These are phyloP conservation scores for Oryzias woworae DNA, from an alignment of 2,113 vertebrate species.

Conservation along the genomic window DNA sequence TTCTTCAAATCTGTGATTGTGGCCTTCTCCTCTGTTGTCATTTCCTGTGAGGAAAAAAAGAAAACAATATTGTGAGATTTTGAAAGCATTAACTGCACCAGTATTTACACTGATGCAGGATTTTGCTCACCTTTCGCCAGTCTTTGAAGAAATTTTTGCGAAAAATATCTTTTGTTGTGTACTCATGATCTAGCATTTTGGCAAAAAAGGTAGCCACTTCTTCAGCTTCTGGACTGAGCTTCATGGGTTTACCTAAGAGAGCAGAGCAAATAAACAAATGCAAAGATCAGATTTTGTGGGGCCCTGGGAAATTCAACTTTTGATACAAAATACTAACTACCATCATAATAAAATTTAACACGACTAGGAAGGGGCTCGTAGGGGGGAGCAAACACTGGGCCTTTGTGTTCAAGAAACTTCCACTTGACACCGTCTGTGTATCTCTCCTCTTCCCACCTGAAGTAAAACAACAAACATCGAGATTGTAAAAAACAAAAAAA, in stretches of 20 bases:
- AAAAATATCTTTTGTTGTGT: constrained; percentile 97
- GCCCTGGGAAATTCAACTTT: background rate
- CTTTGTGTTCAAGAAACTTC: constrained; percentile 98
- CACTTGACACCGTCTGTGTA: constrained; percentile 95
- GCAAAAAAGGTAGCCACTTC: constrained; percentile 97
- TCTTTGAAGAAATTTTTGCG: constrained; percentile 99
- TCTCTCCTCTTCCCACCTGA: constrained; percentile 98
- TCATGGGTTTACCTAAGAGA: constrained; percentile 87
- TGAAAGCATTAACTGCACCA: background rate
- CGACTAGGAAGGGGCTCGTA: constrained; percentile 91
- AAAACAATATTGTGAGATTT: background rate
- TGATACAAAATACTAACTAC: constrained; percentile 64
- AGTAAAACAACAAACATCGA: constrained; percentile 13
- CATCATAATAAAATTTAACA: constrained; percentile 96
- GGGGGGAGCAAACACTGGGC: constrained; percentile 94
- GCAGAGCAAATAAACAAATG: background rate
- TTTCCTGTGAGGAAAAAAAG: constrained; percentile 81
- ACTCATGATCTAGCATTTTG: constrained; percentile 99
- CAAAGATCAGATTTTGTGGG: background rate
- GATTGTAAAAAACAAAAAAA: background rate
- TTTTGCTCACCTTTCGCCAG: constrained; percentile 88
- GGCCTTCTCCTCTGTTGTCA: constrained; percentile 91
- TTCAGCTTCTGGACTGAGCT: constrained; percentile 91
- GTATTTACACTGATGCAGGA: background rate
- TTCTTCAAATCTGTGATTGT: constrained; percentile 90